These are phyloP conservation scores for Chrysolina haemoptera DNA, from an alignment of 2,888 invertebrate species.

Conservation along the genomic window DNA sequence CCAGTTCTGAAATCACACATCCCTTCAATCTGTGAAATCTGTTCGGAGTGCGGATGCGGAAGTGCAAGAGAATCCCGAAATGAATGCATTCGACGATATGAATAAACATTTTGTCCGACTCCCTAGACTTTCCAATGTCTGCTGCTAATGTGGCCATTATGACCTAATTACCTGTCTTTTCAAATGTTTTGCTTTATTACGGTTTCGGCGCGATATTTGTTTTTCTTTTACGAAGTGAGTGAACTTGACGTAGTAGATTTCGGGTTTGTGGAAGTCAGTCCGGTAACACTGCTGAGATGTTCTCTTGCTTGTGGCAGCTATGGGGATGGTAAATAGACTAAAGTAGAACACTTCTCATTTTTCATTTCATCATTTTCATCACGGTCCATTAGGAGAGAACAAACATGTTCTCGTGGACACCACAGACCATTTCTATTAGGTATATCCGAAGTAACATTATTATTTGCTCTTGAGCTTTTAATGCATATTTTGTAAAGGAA, in stretches of 20 bases:
- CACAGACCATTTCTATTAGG: not conserved
- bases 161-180: slow-evolving; percentile 19
- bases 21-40: slow-evolving; percentile 18
- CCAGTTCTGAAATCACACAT: slow-evolving; percentile 18
- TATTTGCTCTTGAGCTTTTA: too few relatives aligned
- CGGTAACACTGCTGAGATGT: not conserved
- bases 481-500: too few relatives aligned
- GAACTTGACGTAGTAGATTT: slow-evolving; percentile 4
- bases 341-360: not conserved
- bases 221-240: slow-evolving; percentile 18
- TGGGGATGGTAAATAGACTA: slow-evolving; percentile 20
- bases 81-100: not conserved
- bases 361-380: not conserved
- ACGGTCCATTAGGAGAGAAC: not conserved
- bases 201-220: slow-evolving; percentile 15
- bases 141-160: slow-evolving; percentile 20
- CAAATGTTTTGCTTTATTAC: slow-evolving; percentile 21
- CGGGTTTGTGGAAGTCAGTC: not conserved
- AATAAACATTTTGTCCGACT: slow-evolving; percentile 16
- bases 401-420: not conserved
- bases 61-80: not conserved
- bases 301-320: slow-evolving; percentile 18
- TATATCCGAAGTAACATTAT: not conserved
- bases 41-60: slow-evolving; percentile 16
- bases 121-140: not conserved